A percentile compares a stretch with the other conserved stretches of the same genome.
Conservation (phyloP, 2,113 vertebrate genomes). For the Rhabdornis inornatus region DNA sequence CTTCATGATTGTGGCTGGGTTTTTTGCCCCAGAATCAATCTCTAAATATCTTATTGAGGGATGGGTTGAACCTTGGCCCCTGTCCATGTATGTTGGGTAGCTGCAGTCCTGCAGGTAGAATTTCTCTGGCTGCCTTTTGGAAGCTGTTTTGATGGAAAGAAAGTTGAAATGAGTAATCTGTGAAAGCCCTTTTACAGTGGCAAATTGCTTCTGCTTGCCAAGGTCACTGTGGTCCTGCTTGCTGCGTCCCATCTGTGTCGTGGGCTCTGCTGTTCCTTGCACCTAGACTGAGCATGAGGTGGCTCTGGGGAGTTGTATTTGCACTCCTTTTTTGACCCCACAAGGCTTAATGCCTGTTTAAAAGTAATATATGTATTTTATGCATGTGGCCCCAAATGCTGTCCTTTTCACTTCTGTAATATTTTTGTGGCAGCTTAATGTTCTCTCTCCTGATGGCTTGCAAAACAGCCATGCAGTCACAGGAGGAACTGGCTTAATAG, state of each 20-base stretch:
- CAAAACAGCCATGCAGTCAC: neutral
- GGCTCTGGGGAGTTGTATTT: neutral
- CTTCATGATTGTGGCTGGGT: rapidly evolving
- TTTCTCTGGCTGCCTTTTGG: neutral
- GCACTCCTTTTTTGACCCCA: neutral
- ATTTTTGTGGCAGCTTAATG: neutral
- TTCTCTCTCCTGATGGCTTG: neutral
- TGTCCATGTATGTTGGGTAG: rapidly evolving
- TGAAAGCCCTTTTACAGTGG: neutral
- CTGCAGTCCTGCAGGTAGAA: neutral
- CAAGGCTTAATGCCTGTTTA: neutral
- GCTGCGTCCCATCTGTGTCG: neutral
- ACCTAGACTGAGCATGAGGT: neutral
- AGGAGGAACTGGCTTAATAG: constrained; percentile 32
- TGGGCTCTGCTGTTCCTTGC: neutral
- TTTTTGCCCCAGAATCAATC: neutral
- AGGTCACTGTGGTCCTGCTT: constrained; percentile 10
- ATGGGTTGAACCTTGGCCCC: neutral
- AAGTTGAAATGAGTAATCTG: neutral
- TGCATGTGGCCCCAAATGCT: neutral
- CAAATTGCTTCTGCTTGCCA: neutral
- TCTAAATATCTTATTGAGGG: neutral
- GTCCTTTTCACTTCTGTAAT: neutral
- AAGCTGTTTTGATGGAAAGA: neutral
- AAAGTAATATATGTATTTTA: neutral